phyloP scores from a whole-genome alignment of 2,113 vertebrate genomes.

The Mola mola region DNA sequence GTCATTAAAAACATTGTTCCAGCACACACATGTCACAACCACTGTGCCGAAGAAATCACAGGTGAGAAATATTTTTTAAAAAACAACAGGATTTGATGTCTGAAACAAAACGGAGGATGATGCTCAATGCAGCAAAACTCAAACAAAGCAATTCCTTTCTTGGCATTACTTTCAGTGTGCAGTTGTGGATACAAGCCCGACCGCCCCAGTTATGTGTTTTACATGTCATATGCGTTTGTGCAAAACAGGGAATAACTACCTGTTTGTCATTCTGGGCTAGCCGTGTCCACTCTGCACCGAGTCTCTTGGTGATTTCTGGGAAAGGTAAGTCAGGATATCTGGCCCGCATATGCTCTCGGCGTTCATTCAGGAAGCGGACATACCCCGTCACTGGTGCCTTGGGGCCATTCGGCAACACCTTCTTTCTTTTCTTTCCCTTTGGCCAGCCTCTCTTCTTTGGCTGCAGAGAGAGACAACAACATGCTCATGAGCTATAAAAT shows the following conservation, averaged over 20 bases:
- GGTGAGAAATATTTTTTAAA: background rate
- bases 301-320: slow-evolving; percentile 96
- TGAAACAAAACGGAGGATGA: background rate
- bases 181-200: background rate
- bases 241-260: slow-evolving; percentile 61
- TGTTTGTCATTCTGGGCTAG: slow-evolving; percentile 91
- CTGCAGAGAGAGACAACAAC: slow-evolving; percentile 65
- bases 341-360: slow-evolving; percentile 91
- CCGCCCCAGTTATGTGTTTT: too few relatives aligned
- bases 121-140: background rate
- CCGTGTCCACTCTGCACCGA: slow-evolving; percentile 96
- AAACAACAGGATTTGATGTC: background rate
- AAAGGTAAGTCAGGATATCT: slow-evolving; percentile 94
- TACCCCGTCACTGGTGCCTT: slow-evolving; percentile 96
- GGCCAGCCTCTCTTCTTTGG: slow-evolving; percentile 98
- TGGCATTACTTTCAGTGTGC: background rate
- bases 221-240: too few relatives aligned
- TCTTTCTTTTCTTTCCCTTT: slow-evolving; percentile 98
- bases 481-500: background rate
- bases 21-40: background rate
- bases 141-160: background rate
- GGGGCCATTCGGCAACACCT: slow-evolving; percentile 95
- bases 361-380: slow-evolving; percentile 93
- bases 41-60: background rate
- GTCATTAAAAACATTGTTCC: too few relatives aligned